Base-by-base conservation (phyloP, 2,888 invertebrate species). In the Scrobipalpa costella region DNA sequence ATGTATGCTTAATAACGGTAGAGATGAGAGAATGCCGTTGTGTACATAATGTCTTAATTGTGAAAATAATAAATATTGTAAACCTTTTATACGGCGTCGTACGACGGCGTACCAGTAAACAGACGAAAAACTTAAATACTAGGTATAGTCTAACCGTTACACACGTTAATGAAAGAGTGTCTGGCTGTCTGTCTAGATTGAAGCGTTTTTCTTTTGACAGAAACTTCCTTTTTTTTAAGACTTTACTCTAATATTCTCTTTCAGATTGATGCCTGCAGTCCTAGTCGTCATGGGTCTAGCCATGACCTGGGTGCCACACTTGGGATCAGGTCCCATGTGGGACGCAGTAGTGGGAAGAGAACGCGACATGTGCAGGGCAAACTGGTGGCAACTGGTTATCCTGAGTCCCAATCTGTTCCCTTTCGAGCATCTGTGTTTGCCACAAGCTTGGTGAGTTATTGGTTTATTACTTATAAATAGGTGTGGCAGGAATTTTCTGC, bases 311-410 rank as follows among this genome's bases (percentile, higher is more conserved):
- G 86, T 90, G 0, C 90, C 90, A 0, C 90, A 87, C 27, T 0
- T 89, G 65, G 91, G 90, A 0, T 88, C 89, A 0, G 91, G 91
- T 0, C 91, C 91, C 0, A 90, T 91, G 90, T 91, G 91, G 91
- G 91, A 91, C 44, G 90, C 90, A 0, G 90, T 91, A 17, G 91
- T 91, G 52, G 84, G 79, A 63, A 78, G 90, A 0, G 91, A 91
- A 65, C 71, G 86, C 0, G 89, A 90, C 47, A 73, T 89, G 76
- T 91, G 91, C 73, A 72, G 91, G 0, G 73, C 68, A 36, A 90
- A 90, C 73, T 91, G 91, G 91, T 91, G 91, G 91, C 90, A 90
- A 57, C 76, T 88, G 0, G 88, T 90, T 9, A 89, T 91, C 0
- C 67, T 91, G 65, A 86, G 83, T 75, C 90, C 90, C 0, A 91